phyloP scores from a whole-genome alignment of 2,797 vertebrate species.

The Echeneis naucrates region DNA sequence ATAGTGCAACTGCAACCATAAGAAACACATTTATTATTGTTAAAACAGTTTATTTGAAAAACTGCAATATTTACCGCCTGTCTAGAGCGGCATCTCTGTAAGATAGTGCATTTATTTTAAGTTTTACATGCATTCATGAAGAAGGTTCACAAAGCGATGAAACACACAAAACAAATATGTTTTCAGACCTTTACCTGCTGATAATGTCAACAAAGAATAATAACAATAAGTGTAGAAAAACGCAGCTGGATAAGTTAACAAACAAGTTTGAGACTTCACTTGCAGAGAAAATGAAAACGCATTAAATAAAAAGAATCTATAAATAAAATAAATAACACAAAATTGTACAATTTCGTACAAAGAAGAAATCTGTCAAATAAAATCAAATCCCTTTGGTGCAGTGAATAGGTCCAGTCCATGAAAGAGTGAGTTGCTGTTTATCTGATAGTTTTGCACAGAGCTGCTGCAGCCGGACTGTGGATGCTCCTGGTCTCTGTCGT shows the following conservation, averaged over 20 bases:
- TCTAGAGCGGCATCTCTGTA: background rate
- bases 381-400: conserved; percentile 21
- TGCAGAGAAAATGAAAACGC: background rate
- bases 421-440: conserved; percentile 56
- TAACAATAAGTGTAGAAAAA: background rate
- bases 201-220: background rate
- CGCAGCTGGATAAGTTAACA: background rate
- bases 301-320: conserved; percentile 56
- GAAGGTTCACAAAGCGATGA: background rate
- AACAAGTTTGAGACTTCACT: background rate
- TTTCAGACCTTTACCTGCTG: background rate
- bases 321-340: conserved; percentile 70
- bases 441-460: conserved; percentile 87
- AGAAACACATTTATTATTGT: background rate
- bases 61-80: conserved; percentile 6
- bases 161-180: background rate
- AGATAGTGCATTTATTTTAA: conserved; percentile 21
- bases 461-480: conserved; percentile 77
- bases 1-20: background rate
- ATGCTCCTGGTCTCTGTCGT: conserved; percentile 71
- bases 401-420: background rate
- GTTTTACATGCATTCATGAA: background rate
- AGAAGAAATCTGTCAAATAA: background rate
- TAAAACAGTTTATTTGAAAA: conserved; percentile 50
- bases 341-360: conserved; percentile 3